Base-by-base conservation (phyloP, 2,888 invertebrate species). In the Parasteatoda lunata region DNA sequence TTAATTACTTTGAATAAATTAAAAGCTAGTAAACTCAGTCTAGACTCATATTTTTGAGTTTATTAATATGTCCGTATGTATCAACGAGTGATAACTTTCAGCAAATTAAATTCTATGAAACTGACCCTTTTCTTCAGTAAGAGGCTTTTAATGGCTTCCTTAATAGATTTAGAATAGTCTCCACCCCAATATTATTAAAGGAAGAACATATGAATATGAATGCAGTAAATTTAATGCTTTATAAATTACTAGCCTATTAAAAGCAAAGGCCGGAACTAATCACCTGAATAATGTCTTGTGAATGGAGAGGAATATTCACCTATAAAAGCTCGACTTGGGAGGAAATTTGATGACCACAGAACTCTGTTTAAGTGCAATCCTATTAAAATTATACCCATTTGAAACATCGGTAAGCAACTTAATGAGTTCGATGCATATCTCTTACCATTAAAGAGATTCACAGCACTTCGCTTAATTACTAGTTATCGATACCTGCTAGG, bases 191-290 rank as follows among this genome's bases (percentile, higher is more conserved):
- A 71, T 79, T 79, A 79, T 72, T 64, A 49, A 9, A 48, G 65
- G 59, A 64, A 72, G 70, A 70, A 51, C 48, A 30, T 30, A 30
- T 30, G 30, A 30, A 30, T 30, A 51, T 52, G 66, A 59, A 79
- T 71, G 47, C 64, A 49, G 51, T 70, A 71, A 54, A 79, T 72
- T 70, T 79, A 79, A 79, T 79, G 79, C 71, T 64, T 79, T 71
- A 79, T 79, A 79, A 79, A 79, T 79, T 79, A 71, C 70, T 79
- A 79, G 15, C 79, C 59, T 72, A 79, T 77, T 77, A 77, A 68
- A 77, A 68, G 77, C 68, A 30, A 11, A 9, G 59, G n/a, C 59
- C 59, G 59, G 59, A 59, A 59, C 59, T 59, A 59, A 59, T 59
- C 59, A 59, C 59, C 59, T 7, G 59, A 30, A n/a, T 59, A 59